Percentiles rank a stretch among this genome's conserved stretches.
phyloP scores from a whole-genome alignment of 2,797 vertebrate species.

The Prunella strophiata region DNA sequence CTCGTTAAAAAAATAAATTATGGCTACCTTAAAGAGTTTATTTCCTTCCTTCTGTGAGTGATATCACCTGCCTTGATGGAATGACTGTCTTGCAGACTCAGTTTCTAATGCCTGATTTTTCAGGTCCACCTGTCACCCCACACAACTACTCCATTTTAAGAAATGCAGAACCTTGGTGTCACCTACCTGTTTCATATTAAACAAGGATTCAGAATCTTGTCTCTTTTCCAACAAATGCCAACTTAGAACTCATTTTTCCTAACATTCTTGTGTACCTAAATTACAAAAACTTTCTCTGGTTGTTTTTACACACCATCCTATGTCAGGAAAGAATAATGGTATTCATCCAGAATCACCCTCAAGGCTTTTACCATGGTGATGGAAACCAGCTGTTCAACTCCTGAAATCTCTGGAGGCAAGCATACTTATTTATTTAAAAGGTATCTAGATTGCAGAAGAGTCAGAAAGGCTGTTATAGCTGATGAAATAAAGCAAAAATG shows the following conservation, averaged over 20 bases:
- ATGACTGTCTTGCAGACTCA: background rate
- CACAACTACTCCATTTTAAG: background rate
- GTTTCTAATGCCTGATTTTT: background rate
- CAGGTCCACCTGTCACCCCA: background rate
- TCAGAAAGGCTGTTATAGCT: conserved; percentile 39
- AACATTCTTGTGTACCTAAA: background rate
- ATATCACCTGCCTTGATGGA: background rate
- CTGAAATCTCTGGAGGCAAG: conserved; percentile 9
- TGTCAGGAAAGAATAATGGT: background rate
- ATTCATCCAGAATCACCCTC: conserved; percentile 1
- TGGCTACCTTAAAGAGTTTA: background rate
- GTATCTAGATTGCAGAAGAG: conserved; percentile 37
- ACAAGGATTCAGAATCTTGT: background rate
- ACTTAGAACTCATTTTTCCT: background rate
- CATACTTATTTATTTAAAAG: conserved; percentile 64
- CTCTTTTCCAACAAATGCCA: background rate
- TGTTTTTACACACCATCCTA: background rate
- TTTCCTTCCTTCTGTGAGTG: background rate
- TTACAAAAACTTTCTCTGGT: background rate
- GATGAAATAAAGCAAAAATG: conserved; percentile 47
- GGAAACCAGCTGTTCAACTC: background rate
- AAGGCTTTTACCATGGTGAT: conserved; percentile 42
- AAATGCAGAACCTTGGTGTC: background rate
- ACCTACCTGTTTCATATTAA: background rate
- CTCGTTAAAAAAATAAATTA: background rate